Base-by-base conservation (phyloP, 2,797 vertebrate species). In the Onychomys torridus region DNA sequence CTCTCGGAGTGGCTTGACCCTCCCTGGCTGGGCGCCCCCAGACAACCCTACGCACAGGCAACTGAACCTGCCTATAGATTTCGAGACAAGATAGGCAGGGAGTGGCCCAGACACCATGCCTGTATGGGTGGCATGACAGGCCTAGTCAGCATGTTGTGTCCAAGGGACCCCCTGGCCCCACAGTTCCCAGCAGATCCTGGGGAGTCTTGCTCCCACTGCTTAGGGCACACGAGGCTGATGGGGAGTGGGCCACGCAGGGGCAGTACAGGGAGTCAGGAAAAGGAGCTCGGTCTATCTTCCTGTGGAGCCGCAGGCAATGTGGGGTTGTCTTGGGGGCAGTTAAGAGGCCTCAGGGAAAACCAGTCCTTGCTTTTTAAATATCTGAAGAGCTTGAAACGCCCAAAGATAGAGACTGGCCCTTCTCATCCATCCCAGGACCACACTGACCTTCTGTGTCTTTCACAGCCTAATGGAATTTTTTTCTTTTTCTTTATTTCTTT, bases 21-120 rank as follows among this genome's bases (percentile, higher is more conserved):
- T 29, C 21, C 59, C n/a, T 93, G 93, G 95, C 84, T 17, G 0
- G 34, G 43, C 69, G 96, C 96, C 96, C 77, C 77, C 46, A 16
- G n/a, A 73, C 85, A 73, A 43, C 13, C 77, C 92, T 73, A 57
- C 78, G 85, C 29, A 0, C 34, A 27, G 87, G 78, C 71, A 90
- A 85, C 52, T 57, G 92, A 57, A 92, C 65, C 73, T 88, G 91
- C 83, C 92, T 52, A 8, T 65, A 23, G 75, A 52, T 75, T 1
- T 25, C 73, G 79, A 82, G 79, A 63, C 76, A 27, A 69, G 91
- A 85, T 81, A 59, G 77, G 57, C 71, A 49, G 83, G 65, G 76
- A 25, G 16, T 89, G 40, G 19, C 73, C 82, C 88, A 89, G 69
- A 59, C 37, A 34, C 69, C 52, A 12, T 21, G n/a, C 55, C 52